A percentile compares a stretch with the other conserved stretches of the same genome.
Evolutionary conservation across 2,888 invertebrate genomes (phyloP).

Genomic region (Creontiades dilutus): DNA sequence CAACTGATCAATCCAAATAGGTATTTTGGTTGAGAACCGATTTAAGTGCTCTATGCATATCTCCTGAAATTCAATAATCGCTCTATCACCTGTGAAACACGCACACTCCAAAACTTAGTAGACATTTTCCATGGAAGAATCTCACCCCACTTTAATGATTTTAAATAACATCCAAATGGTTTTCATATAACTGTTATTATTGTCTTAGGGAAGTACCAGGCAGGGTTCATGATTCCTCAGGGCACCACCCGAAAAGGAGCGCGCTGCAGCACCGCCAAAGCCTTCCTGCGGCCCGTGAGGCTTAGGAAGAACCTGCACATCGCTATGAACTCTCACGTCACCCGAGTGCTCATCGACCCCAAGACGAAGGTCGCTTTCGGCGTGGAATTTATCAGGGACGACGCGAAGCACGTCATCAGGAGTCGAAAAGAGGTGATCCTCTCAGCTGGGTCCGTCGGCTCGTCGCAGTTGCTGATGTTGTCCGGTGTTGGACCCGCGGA

Average conservation of each 20-base stretch:
- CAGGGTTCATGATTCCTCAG: slow-evolving; percentile 94
- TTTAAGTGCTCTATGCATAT: too few species aligned
- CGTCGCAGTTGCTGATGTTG: slow-evolving; percentile 95
- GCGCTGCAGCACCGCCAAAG: slow-evolving; percentile 93
- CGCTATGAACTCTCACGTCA: slow-evolving; percentile 88
- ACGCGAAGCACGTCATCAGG: slow-evolving; percentile 78
- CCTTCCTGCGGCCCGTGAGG: slow-evolving; percentile 89
- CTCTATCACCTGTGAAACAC: too few species aligned
- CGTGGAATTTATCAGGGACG: slow-evolving; percentile 88
- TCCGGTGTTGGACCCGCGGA: slow-evolving; percentile 89
- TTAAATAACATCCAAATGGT: too few species aligned
- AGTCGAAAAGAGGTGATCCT: slow-evolving; percentile 93
- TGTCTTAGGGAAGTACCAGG: slow-evolving; percentile 80
- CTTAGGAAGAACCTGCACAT: slow-evolving; percentile 91
- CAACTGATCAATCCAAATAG: too few species aligned
- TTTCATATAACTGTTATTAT: too few species aligned
- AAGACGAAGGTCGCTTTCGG: slow-evolving; percentile 88
- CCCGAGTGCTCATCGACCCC: slow-evolving; percentile 79
- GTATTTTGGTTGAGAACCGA: too few species aligned
- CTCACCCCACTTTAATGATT: too few species aligned
- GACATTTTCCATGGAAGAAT: too few species aligned
- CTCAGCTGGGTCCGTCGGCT: slow-evolving; percentile 94
- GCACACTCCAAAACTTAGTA: too few species aligned
- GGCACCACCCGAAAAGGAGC: slow-evolving; percentile 88
- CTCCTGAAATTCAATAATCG: too few species aligned